Percentiles rank a stretch among this genome's conserved stretches.
Evolutionary conservation across 2,888 invertebrate genomes (phyloP).

Genomic region (Drosophila helvetica): DNA sequence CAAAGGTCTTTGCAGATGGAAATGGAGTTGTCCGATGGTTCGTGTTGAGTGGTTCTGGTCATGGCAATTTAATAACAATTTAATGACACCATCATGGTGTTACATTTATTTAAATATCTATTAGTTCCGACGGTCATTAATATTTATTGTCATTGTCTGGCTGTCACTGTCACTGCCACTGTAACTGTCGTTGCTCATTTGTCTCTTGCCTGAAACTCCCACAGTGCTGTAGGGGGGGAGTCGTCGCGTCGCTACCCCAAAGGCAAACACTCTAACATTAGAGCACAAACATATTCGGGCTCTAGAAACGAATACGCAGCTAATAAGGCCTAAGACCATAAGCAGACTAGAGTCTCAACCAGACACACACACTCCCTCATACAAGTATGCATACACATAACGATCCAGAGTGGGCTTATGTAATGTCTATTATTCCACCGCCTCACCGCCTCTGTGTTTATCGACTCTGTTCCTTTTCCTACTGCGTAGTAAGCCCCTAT

Average conservation of each 20-base stretch:
- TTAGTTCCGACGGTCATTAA: constrained; percentile 55
- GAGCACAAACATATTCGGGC: constrained; percentile 5
- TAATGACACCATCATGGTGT: constrained; percentile 57
- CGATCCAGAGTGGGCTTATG: constrained; percentile 18
- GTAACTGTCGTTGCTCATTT: constrained; percentile 32
- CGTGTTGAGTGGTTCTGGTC: constrained; percentile 32
- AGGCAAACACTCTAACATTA: background rate
- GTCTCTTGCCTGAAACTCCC: constrained; percentile 8
- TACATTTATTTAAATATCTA: constrained; percentile 41
- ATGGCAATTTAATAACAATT: constrained; percentile 67
- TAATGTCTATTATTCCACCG: constrained; percentile 10
- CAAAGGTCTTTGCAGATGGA: constrained; percentile 8
- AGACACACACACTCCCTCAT: background rate
- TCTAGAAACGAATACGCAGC: constrained; percentile 46
- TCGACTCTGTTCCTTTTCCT: constrained; percentile 3
- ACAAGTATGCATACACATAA: constrained; percentile 19
- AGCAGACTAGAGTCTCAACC: constrained; percentile 26
- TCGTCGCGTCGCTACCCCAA: background rate
- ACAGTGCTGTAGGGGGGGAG: background rate
- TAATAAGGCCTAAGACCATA: constrained; percentile 48
- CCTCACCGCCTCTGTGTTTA: background rate
- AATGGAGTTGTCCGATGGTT: constrained; percentile 31
- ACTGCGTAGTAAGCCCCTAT: constrained; percentile 41
- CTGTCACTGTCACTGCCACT: constrained; percentile 35
- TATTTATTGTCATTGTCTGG: constrained; percentile 65